Conservation (phyloP, 2,888 invertebrate genomes). For the Lepidocyrtinus sp. region DNA sequence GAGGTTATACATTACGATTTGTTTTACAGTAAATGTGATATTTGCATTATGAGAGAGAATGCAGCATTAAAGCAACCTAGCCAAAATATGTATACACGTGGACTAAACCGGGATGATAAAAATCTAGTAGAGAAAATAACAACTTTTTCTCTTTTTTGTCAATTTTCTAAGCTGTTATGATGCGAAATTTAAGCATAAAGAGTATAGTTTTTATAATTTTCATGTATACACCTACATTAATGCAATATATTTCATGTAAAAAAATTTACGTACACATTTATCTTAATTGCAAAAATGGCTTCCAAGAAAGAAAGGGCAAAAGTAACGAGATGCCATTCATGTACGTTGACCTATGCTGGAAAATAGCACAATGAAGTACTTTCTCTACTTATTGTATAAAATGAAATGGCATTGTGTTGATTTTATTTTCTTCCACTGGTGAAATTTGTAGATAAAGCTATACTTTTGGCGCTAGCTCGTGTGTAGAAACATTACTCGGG, state of each 20-base stretch:
- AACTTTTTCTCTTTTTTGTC: background rate
- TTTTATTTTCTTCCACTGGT: background rate
- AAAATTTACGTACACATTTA: background rate
- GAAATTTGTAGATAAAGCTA: background rate
- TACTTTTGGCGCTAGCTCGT: background rate
- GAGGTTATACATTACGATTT: background rate
- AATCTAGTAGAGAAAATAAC: background rate
- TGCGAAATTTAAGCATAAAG: background rate
- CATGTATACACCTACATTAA: background rate
- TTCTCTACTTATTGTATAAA: background rate
- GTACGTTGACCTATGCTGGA: constrained; percentile 1
- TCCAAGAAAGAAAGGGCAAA: background rate
- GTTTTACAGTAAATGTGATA: background rate
- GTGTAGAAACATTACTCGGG: background rate
- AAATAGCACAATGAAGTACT: background rate
- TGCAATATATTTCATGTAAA: background rate
- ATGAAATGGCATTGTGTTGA: constrained; percentile 5
- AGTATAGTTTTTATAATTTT: background rate
- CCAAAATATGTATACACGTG: constrained; percentile 2
- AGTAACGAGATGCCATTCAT: constrained; percentile 13
- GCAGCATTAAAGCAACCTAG: background rate
- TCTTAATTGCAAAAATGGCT: constrained; percentile 5
- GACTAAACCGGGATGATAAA: background rate
- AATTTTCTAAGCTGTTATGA: background rate
- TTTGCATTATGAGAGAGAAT: background rate